phyloP scores from a whole-genome alignment of 2,113 vertebrate genomes.

The Mus spicilegus region DNA sequence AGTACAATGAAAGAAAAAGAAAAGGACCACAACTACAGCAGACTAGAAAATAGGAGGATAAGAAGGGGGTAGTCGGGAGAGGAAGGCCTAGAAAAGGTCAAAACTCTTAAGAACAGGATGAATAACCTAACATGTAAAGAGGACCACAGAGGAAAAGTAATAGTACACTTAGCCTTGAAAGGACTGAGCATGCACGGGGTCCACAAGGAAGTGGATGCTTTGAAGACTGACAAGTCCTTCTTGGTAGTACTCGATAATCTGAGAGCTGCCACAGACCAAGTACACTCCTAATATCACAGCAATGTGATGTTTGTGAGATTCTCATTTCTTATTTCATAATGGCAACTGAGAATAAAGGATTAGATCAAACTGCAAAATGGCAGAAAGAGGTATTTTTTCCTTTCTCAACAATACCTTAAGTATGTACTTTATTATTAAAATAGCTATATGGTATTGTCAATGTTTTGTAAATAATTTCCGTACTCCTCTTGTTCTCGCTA shows the following conservation, averaged over 20 bases:
- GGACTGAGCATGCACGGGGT: not conserved
- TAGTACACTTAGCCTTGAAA: conserved; percentile 21
- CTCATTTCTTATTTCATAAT: not conserved
- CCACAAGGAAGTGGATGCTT: conserved; percentile 37
- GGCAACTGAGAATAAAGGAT: not conserved
- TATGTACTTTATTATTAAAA: conserved; percentile 50
- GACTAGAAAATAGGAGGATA: not conserved
- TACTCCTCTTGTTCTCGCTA: conserved; percentile 26
- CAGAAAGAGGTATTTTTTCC: conserved; percentile 5
- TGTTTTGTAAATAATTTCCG: conserved; percentile 38
- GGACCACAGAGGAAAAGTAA: not conserved
- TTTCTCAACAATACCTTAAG: not conserved
- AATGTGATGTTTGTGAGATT: not conserved
- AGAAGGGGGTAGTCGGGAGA: not conserved
- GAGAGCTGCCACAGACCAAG: not conserved
- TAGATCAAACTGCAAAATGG: conserved; percentile 21
- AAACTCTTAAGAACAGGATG: conserved; percentile 16
- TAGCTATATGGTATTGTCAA: not conserved
- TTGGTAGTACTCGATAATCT: not conserved
- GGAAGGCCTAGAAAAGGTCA: not conserved
- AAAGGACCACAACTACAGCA: not conserved
- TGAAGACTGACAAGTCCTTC: not conserved
- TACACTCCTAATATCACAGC: not conserved
- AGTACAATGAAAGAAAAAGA: not conserved
- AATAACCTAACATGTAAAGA: conserved; percentile 19